Base-by-base conservation (phyloP, 2,797 vertebrate species). In the Squalus acanthias region DNA sequence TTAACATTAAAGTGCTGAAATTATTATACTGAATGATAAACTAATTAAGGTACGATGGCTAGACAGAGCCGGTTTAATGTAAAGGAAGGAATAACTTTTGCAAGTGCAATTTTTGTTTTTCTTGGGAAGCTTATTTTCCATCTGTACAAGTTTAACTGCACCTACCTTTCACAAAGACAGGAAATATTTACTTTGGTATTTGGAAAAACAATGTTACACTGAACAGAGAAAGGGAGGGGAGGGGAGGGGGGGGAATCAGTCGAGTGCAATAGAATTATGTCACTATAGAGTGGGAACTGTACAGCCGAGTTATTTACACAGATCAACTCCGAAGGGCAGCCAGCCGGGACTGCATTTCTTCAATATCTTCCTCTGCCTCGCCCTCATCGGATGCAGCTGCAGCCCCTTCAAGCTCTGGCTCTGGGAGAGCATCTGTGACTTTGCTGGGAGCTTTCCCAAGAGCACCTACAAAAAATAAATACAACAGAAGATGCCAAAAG, bases 361-460 rank as follows among this genome's bases (percentile, higher is more conserved):
- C 99, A 20, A 99, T 98, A 97, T 99, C 99, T 39, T 99, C 99
- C 96, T 99, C 99, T 46, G 99, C 99, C 0, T 98, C 98, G 2
- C 97, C 97, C 0, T 98, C 98, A 0, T 99, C 99, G 0, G 98
- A 98, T 3, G 98, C 98, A 0, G 99, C 99, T 0, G 97, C 97
- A 0, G 99, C 99, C 70, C 98, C 99, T 7, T 13, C 4, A 0
- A 97, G 97, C 33, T 98, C 98, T 0, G 98, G 97, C 82, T 99
- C 99, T 0, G 99, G 99, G 95, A 99, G 98, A 93, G 98, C 98
- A 0, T 99, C 99, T 1, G 98, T 99, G 97, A 99, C 99, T 98
- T 99, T 99, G 97, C 98, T 99, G 1, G 99, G 99, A 20, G 99
- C 99, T 98, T 99, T 99, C 96, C 99, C 99, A 97, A 99, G 98